A percentile compares a stretch with the other conserved stretches of the same genome.
Conservation (phyloP, 37 sponge, comb jelly and placozoan species). For the Chondrosia reniformis region DNA sequence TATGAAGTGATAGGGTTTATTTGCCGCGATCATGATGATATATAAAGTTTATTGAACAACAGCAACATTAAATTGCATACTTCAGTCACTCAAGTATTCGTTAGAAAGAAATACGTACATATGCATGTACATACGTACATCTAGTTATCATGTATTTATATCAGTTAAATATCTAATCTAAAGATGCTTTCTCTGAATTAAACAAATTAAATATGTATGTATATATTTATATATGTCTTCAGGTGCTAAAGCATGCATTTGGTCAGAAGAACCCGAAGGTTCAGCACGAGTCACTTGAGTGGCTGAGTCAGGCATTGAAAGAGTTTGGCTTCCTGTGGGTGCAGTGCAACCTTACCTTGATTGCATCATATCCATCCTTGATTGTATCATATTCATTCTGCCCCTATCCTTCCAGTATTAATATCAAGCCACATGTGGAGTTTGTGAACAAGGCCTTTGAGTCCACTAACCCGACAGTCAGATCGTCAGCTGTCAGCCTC, state of each 20-base stretch:
- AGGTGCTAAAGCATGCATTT: slow-evolving; percentile 52
- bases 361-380: too few relatives aligned
- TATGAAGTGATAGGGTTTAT: too few relatives aligned
- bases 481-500: slow-evolving; percentile 66
- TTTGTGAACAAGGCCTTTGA: slow-evolving; percentile 69
- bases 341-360: too few relatives aligned
- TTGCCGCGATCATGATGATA: too few relatives aligned
- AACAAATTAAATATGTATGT: neutral
- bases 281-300: slow-evolving; percentile 75
- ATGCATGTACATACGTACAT: neutral
- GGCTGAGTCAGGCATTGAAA: slow-evolving; percentile 68
- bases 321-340: slow-evolving; percentile 72
- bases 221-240: neutral
- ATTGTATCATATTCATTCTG: neutral
- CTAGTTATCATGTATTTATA: neutral
- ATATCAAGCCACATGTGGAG: slow-evolving; percentile 61
- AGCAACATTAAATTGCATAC: too few relatives aligned
- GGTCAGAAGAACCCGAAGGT: slow-evolving; percentile 94
- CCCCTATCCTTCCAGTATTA: slow-evolving; percentile 25
- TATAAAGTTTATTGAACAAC: too few relatives aligned
- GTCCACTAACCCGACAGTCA: slow-evolving; percentile 76
- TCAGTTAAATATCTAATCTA: too few relatives aligned
- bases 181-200: too few relatives aligned
- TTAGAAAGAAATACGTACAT: neutral
- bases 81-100: too few relatives aligned